Evolutionary conservation across 2,888 invertebrate genomes (phyloP).

Genomic region (Seira sanloemensis): DNA sequence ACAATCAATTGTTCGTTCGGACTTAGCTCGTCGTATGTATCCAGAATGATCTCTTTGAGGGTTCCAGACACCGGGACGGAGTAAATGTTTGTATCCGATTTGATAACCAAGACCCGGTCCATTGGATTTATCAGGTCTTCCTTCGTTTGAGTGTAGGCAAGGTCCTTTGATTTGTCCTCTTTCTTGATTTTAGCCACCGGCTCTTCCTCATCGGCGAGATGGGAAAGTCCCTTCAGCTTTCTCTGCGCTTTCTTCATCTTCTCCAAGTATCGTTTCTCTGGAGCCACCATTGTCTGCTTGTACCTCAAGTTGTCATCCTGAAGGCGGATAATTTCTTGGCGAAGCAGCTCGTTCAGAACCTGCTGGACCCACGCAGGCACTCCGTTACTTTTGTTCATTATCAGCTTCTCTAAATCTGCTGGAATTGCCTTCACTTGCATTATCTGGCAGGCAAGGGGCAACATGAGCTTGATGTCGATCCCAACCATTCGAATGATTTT

Average conservation of each 20-base stretch:
- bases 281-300: conserved; percentile 28
- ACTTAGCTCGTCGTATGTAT: conserved; percentile 81
- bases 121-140: conserved; percentile 45
- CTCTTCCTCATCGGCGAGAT: conserved; percentile 30
- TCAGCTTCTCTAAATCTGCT: conserved; percentile 80
- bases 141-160: not conserved
- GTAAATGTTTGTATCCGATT: conserved; percentile 68
- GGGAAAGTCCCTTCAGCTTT: conserved; percentile 9
- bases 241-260: conserved; percentile 21
- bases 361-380: conserved; percentile 70
- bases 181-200: not conserved
- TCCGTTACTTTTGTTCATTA: conserved; percentile 61
- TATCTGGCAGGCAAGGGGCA: conserved; percentile 79
- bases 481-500: conserved; percentile 61
- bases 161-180: conserved; percentile 27
- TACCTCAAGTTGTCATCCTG: conserved; percentile 19
- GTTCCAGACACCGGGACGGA: conserved; percentile 67
- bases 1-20: conserved; percentile 80
- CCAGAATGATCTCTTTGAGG: conserved; percentile 79
- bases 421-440: conserved; percentile 81
- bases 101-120: conserved; percentile 64
- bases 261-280: conserved; percentile 30
- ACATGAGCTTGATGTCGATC: conserved; percentile 40
- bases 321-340: conserved; percentile 52
- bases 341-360: conserved; percentile 67